These are phyloP conservation scores for Phrynocephalus forsythii DNA, from an alignment of 2,797 vertebrate genomes.

Conservation along the genomic window DNA sequence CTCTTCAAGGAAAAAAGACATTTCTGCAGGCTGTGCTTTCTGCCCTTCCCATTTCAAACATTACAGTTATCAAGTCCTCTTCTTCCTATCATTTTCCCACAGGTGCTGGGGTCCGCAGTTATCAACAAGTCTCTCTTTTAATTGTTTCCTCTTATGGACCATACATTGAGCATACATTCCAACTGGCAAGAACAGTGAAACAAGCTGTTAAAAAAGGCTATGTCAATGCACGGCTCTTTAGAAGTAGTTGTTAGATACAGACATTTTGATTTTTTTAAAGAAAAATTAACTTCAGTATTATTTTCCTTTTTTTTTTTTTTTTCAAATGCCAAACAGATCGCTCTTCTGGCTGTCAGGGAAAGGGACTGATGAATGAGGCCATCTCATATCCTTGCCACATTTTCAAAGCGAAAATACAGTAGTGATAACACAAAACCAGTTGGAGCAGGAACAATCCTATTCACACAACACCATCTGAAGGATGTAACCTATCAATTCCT, in stretches of 20 bases:
- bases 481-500: not conserved
- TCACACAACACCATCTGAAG: not conserved
- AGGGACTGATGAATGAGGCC: not conserved
- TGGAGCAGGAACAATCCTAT: not conserved
- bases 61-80: no score
- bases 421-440: not conserved
- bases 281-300: not conserved
- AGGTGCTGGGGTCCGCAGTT: no score
- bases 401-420: not conserved
- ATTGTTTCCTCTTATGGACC: not conserved
- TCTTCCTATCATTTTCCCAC: no score
- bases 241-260: not conserved
- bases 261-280: not conserved
- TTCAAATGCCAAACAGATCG: not conserved
- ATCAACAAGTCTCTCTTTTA: not conserved
- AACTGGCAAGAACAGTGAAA: not conserved
- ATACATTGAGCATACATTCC: not conserved
- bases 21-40: not conserved
- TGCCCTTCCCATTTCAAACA: not conserved
- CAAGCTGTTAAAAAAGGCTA: not conserved
- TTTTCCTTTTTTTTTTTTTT: not conserved
- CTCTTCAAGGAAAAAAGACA: not conserved
- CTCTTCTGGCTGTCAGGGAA: not conserved
- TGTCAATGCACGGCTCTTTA: not conserved
- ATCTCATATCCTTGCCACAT: not conserved